phyloP scores from a whole-genome alignment of 2,888 invertebrate species.

The Alentia gelatinosa region DNA sequence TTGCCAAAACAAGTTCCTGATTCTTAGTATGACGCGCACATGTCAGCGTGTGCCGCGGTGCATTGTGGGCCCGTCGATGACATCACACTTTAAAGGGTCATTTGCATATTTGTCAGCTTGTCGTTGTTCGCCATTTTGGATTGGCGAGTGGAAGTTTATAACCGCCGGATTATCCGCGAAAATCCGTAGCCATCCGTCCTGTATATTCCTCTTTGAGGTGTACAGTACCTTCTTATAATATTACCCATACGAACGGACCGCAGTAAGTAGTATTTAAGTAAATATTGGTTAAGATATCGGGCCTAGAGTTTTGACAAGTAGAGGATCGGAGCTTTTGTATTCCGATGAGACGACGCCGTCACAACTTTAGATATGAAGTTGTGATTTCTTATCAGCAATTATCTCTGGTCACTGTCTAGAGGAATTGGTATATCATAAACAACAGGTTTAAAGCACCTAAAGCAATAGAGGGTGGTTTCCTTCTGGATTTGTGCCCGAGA shows the following conservation, averaged over 20 bases:
- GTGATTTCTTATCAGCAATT: constrained; percentile 30
- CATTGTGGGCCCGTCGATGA: constrained; percentile 45
- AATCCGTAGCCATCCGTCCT: constrained; percentile 60
- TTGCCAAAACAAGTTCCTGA: no score
- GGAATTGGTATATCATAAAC: not conserved
- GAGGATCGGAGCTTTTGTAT: constrained; percentile 22
- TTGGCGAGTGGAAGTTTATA: constrained; percentile 46
- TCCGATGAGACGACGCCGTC: constrained; percentile 12
- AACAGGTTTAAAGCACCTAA: not conserved
- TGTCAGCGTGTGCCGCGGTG: constrained; percentile 6
- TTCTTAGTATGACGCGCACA: no score
- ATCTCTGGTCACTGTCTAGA: not conserved
- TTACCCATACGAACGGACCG: constrained; percentile 63
- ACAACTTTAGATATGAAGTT: not conserved
- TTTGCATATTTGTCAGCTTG: constrained; percentile 54
- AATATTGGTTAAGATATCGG: not conserved
- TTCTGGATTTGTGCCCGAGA: not conserved
- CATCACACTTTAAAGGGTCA: constrained; percentile 56
- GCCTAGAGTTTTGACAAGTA: constrained; percentile 38
- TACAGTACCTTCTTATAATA: constrained; percentile 50
- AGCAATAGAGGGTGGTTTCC: not conserved
- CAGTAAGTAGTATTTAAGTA: constrained; percentile 58
- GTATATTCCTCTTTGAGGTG: constrained; percentile 51
- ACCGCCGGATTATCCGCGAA: constrained; percentile 54
- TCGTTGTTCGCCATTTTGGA: constrained; percentile 60